Base-by-base conservation (phyloP, 2,113 vertebrate species). In the Henicopernis longicauda region DNA sequence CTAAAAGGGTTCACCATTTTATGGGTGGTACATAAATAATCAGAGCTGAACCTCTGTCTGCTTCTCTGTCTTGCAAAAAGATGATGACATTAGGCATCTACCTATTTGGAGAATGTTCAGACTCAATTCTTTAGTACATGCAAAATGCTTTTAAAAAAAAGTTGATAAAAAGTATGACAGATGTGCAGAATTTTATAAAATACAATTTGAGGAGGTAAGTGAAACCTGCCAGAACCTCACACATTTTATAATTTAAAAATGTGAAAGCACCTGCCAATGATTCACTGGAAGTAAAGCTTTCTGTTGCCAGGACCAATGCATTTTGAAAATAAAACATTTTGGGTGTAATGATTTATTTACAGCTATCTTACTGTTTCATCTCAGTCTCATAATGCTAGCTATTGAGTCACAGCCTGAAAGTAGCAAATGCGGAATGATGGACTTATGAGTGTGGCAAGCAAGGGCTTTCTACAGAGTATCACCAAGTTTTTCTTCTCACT, bases 171-270 rank as follows among this genome's bases (percentile, higher is more conserved):
- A 45, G 9, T 79, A 59, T 71, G 90, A 92, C 82, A 93, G 81
- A 96, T 90, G 88, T 95, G 82, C 59, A 92, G 91, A 89, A 89
- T 78, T 74, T 67, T 86, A 52, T 90, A 55, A 91, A 94, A 85
- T 31, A 49, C 12, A 78, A 18, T 90, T 71, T 90, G 27, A 90
- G n/a, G 32, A 86, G 59, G 32, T 90, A 81, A 74, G 32, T 70
- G 55, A 95, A 92, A 90, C 67, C 63, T 92, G 55, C 47, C 55
- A 95, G 80, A 83, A 94, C 55, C 45, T 92, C 87, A 82, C 66
- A 86, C 3, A 2, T 89, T 90, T 83, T 81, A 52, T 74, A 78
- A 78, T 71, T 94, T 78, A 7, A 80, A 55, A 77, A 72, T 44
- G 34, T 78, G n/a, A 71, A 83, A 81, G 27, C 86, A 86, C 47